Evolutionary conservation across 2,113 vertebrate genomes (phyloP).

Genomic region (Psammodynastes pulverulentus): DNA sequence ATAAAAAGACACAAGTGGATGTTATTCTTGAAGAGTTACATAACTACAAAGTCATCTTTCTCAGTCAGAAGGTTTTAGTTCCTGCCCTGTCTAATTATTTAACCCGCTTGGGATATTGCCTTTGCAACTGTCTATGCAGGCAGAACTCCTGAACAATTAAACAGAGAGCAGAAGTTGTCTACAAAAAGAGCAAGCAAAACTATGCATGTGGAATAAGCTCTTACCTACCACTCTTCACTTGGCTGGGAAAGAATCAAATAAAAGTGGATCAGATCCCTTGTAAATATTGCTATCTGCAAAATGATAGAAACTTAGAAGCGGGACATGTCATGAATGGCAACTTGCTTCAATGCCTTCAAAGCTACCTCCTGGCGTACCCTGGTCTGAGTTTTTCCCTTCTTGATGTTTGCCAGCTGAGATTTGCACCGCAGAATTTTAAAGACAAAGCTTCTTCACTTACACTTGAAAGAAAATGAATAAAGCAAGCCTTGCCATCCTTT

Average conservation of each 20-base stretch:
- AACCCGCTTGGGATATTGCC: not conserved
- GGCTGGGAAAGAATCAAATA: not conserved
- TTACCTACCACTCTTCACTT: not conserved
- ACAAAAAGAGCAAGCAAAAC: not conserved
- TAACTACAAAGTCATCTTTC: not conserved
- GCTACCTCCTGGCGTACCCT: not conserved
- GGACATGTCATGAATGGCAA: not conserved
- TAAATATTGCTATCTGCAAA: not conserved
- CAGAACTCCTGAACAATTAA: not conserved
- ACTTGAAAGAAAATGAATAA: not conserved
- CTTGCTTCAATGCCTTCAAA: not conserved
- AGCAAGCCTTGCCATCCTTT: not conserved
- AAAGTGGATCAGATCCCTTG: not conserved
- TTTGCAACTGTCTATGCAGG: not conserved
- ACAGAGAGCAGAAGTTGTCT: not conserved
- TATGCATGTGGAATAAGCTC: not conserved
- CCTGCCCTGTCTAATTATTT: not conserved
- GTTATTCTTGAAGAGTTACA: not conserved
- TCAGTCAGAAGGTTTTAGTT: no score
- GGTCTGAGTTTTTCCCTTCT: not conserved
- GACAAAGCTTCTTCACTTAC: not conserved
- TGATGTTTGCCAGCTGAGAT: not conserved
- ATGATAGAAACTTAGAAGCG: not conserved
- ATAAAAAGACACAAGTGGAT: no score
- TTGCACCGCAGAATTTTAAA: not conserved